Evolutionary conservation across 1,140 invertebrate genomes (phyloP), one percentile per base, ranked within the genome.

Genomic region (Heliconius melpomene): DNA sequence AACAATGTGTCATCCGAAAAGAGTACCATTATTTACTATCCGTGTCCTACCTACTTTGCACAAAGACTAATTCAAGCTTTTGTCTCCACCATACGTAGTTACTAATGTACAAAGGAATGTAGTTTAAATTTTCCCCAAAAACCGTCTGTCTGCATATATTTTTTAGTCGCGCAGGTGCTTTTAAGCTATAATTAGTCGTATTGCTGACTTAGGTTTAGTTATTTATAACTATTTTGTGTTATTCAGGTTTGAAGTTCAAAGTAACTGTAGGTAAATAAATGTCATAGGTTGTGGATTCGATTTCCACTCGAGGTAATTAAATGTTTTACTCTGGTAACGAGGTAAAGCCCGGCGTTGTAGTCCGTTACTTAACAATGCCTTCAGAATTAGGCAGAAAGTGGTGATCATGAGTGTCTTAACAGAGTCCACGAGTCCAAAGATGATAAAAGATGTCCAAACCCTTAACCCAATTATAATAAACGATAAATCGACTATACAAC

Each of bases 11-110:
- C 46, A 77, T 38, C 77, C 40, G 73, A 78, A 90, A 88, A 90
- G 82, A 81, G 80, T 83, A 84, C 87, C 82, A 91, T 90, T 93
- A 93, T 91, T 89, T 87, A 80, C 86, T 86, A 87, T 89, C 88
- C 90, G 88, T 72, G 50, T 18, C 50, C 50, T 52, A 92, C 91
- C 89, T 92, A 88, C 90, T 90, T 88, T 87, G 88, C 88, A 72
- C 89, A 88, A 89, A 89, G 87, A 87, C 83, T 86, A 89, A 87
- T 87, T 84, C 87, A 83, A 81, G 83, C 88, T 78, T 89, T 93
- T 93, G 91, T 93, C 85, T 89, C 83, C 80, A 26, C 29, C 32
- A 91, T 93, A 89, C 88, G 85, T 81, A 54, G 71, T 73, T 72
- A 72, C 29, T 66, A 66, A 66, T 66, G 60, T 66, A 66, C 60